A percentile compares a stretch with the other conserved stretches of the same genome.
These are phyloP conservation scores for Aurelia coerulea DNA, from an alignment of 30 jellyfish, hydroid and myxozoan species.

Conservation along the genomic window DNA sequence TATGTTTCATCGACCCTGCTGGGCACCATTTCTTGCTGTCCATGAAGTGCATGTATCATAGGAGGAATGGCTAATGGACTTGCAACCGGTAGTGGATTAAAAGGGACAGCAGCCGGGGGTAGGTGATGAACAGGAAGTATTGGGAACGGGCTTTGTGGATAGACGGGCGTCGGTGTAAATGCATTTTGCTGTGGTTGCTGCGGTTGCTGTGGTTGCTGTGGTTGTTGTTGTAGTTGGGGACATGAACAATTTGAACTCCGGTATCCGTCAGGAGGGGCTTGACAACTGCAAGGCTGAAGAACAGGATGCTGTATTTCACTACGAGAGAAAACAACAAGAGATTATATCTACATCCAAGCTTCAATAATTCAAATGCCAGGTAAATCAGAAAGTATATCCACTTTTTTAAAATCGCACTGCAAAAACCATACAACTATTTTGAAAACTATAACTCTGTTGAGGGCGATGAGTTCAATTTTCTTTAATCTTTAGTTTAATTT, in stretches of 20 bases:
- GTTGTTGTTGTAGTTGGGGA: slow-evolving; percentile 33
- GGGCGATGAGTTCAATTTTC: too few species aligned
- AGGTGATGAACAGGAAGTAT: slow-evolving; percentile 65
- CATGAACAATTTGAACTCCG: slow-evolving; percentile 52
- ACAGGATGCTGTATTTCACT: slow-evolving; percentile 14
- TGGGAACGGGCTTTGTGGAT: slow-evolving; percentile 61
- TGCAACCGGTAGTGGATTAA: slow-evolving; percentile 63
- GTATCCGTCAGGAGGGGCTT: slow-evolving; percentile 54
- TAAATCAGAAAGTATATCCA: too few species aligned
- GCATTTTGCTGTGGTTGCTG: slow-evolving; percentile 44
- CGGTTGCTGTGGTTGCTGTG: too few species aligned
- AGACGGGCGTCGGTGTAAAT: slow-evolving; percentile 38
- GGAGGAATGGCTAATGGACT: slow-evolving; percentile 58
- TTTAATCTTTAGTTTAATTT: too few species aligned
- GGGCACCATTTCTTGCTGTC: slow-evolving; percentile 58
- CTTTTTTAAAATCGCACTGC: too few species aligned
- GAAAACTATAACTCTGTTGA: too few species aligned
- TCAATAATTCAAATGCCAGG: too few species aligned
- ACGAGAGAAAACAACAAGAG: too few species aligned
- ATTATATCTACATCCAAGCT: too few species aligned
- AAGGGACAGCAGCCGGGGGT: slow-evolving; percentile 54
- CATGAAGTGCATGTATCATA: slow-evolving; percentile 47
- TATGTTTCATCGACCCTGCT: slow-evolving; percentile 52
- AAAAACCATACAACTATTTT: too few species aligned
- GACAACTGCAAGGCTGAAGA: slow-evolving; percentile 62